Evolutionary conservation across 1,140 invertebrate species (phyloP), one percentile per base, ranked within the genome.

Genomic region (Atopsyche davidsoni): DNA sequence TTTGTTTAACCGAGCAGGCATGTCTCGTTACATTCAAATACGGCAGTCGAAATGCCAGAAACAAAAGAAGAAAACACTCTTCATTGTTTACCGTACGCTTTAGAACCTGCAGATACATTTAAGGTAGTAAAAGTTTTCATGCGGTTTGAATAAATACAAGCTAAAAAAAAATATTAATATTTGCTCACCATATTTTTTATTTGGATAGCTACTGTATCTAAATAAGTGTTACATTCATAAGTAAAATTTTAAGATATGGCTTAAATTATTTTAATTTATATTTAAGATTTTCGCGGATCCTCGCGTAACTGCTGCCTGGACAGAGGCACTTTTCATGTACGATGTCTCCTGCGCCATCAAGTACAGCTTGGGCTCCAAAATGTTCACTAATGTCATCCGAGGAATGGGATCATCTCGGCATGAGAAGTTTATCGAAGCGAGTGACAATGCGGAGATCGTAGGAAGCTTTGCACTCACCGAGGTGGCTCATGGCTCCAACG

Each of bases 391-490:
- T 59, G 69, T 72, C 0, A 64, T 83, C 13, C 60, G 72, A 28
- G 73, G 68, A 0, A 57, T 76, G 50, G 83, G 82, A 0, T 78
- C 78, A 10, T 65, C 75, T 1, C 76, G 80, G 32, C 80, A 87
- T 60, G 65, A 72, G 22, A 66, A 79, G 18, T 75, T 80, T 61
- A 61, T 84, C 10, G 75, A 80, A 4, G 76, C 77, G 50, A 65
- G 73, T n/a, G 66, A 77, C 28, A 68, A 75, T 19, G 73, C 72
- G 11, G 65, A 76, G 50, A 81, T 82, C 35, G 55, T 67, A 47
- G 86, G 87, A n/a, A 88, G 85, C 61, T 92, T 89, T 68, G 85
- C 85, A 1, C 64, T 94, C 1, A 93, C 89, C 0, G 90, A 94
- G 69, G 77, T 93, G n/a, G 79, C 82, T 3, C 90, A 93, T 71